These are phyloP conservation scores for Apotomis turbidana DNA, from an alignment of 2,888 invertebrate genomes.

Conservation along the genomic window DNA sequence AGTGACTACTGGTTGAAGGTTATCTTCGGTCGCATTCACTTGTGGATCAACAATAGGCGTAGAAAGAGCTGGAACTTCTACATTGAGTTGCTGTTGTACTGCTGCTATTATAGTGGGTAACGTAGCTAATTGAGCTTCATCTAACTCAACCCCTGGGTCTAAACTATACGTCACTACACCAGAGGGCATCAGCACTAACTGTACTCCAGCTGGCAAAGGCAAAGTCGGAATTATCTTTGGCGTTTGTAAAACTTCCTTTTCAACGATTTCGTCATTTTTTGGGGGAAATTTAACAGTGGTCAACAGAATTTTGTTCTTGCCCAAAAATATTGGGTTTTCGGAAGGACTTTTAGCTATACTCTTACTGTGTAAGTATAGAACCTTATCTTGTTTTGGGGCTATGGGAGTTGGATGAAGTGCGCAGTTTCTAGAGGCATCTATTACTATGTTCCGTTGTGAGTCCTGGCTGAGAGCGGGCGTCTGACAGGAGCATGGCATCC, in stretches of 20 bases:
- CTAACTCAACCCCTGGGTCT: conserved; percentile 50
- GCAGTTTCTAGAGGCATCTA: conserved; percentile 47
- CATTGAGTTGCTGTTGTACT: conserved; percentile 54
- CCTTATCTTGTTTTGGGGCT: conserved; percentile 46
- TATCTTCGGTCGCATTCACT: not conserved
- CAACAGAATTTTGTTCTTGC: conserved; percentile 70
- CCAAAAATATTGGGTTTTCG: conserved; percentile 53
- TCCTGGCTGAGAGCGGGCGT: conserved; percentile 9
- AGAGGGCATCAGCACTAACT: conserved; percentile 25
- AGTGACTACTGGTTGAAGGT: not conserved
- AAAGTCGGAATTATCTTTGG: conserved; percentile 31
- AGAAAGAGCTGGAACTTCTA: conserved; percentile 47
- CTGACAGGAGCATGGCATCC: conserved; percentile 13
- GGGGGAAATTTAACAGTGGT: conserved; percentile 59
- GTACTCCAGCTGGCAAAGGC: conserved; percentile 31
- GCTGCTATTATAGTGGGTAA: conserved; percentile 54
- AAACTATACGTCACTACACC: conserved; percentile 47
- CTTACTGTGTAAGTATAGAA: conserved; percentile 52
- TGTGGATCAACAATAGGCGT: conserved; percentile 2
- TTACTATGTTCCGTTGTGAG: conserved; percentile 42
- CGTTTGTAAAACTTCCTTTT: conserved; percentile 9
- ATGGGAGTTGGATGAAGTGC: conserved; percentile 41
- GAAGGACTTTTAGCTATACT: conserved; percentile 24
- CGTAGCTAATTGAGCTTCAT: conserved; percentile 45
- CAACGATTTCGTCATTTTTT: conserved; percentile 1